Evolutionary conservation across 2,888 invertebrate genomes (phyloP), one percentile per base, ranked within the genome.

Genomic region (Meteorus cinctellus): DNA sequence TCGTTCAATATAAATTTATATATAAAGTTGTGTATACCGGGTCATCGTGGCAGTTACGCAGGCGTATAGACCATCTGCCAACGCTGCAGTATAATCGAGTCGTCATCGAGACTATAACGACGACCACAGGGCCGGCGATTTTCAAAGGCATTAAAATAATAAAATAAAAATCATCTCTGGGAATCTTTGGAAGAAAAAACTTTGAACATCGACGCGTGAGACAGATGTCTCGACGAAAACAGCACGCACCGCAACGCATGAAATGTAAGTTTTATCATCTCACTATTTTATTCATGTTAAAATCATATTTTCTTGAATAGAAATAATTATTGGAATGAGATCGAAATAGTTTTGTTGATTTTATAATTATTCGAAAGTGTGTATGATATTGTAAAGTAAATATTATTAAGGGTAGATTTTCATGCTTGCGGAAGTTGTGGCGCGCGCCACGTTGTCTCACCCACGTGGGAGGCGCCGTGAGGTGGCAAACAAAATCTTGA

Each of bases 191-290:
- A 6, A 8, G 34, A 36, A 19, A 41, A 70, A 34, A 31, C 34
- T 63, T 63, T 41, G 8, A 29, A 65, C 59, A 70, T 67, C 68
- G 55, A 60, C 85, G 84, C 84, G 85, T 83, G 84, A 85, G 86
- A 86, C 89, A 87, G 88, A 91, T 91, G 91, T 90, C 91, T 85
- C 90, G 91, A 83, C 89, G 91, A 87, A 91, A 91, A 88, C 91
- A 91, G 88, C 90, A 91, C 89, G 91, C 91, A 83, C 91, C 91
- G 80, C 91, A 91, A 89, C 90, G 91, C 80, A 91, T 91, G 91
- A 91, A 91, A 91, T 91, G 91, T 91, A 86, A 91, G 91, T 87
- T 55, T 27, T 29, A 62, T 55, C 6, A 8, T 24, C 19, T 55
- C 8, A 55, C 4, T 55, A 5, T 34, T 55, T 55, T n/a, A 16